A percentile compares a stretch with the other conserved stretches of the same genome.
Evolutionary conservation across 2,888 invertebrate species (phyloP).

Genomic region (Pammene fasciana): DNA sequence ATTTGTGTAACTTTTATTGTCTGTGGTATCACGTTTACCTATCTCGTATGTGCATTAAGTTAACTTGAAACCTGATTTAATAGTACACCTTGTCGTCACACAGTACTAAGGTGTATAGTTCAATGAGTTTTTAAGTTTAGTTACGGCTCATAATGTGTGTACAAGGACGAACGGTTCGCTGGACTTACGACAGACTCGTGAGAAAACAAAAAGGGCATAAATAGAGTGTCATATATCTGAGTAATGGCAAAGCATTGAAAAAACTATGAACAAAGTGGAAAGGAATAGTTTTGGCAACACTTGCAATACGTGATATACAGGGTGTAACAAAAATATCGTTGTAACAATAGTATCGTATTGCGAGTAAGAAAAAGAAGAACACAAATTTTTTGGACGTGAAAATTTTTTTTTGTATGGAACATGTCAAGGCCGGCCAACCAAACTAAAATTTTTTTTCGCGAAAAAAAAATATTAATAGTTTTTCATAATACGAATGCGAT

Average conservation of each 20-base stretch:
- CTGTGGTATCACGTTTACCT: constrained; percentile 3
- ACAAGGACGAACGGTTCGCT: neutral
- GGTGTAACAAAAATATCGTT: too few relatives aligned
- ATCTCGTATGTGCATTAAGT: neutral
- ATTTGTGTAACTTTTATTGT: constrained; percentile 33
- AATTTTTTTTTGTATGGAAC: too few relatives aligned
- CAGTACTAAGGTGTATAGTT: neutral
- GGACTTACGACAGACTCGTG: constrained; percentile 28
- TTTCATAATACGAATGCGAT: too few relatives aligned
- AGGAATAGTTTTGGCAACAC: neutral
- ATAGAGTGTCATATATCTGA: neutral
- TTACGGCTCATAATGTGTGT: neutral
- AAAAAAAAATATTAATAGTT: too few relatives aligned
- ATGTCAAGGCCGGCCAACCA: too few relatives aligned
- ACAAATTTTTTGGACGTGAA: too few relatives aligned
- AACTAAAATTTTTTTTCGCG: too few relatives aligned
- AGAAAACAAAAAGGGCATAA: constrained; percentile 17
- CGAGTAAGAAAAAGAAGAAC: too few relatives aligned
- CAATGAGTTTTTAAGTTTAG: neutral
- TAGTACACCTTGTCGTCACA: neutral
- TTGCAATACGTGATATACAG: neutral
- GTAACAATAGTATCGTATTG: too few relatives aligned
- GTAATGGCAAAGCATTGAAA: constrained; percentile 11
- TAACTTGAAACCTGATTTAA: neutral
- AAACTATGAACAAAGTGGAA: neutral